phyloP scores from a whole-genome alignment of 35 echinoderm and acorn worm species.

The Lytechinus pictus region DNA sequence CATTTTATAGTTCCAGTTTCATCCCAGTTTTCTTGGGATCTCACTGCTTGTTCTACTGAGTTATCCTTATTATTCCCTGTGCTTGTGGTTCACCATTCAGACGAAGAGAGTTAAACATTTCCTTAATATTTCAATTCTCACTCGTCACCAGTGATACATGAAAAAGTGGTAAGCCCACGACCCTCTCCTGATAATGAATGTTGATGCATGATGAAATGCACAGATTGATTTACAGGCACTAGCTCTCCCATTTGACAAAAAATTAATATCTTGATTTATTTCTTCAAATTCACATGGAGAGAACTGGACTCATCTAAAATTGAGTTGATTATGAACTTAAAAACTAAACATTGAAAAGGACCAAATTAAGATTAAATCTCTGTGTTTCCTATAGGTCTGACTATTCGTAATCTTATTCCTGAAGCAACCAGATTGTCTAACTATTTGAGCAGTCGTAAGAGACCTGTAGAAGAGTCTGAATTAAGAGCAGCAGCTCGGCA shows the following conservation, averaged over 20 bases:
- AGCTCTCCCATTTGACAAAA: background rate
- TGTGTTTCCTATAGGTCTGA: background rate
- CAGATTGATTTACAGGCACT: too few species aligned
- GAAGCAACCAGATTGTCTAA: slow-evolving; percentile 62
- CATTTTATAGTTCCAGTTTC: too few species aligned
- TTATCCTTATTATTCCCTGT: too few species aligned
- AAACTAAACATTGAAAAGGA: background rate
- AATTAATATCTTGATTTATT: background rate
- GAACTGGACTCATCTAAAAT: background rate
- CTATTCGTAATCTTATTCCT: slow-evolving; percentile 31
- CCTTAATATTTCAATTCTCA: too few species aligned
- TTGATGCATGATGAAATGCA: too few species aligned
- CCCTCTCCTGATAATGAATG: too few species aligned
- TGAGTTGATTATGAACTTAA: background rate
- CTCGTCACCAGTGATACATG: too few species aligned
- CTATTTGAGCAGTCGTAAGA: slow-evolving; percentile 75
- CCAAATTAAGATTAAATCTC: background rate
- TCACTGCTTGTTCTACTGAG: too few species aligned
- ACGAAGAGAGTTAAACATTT: too few species aligned
- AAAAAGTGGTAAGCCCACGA: too few species aligned
- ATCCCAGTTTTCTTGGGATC: too few species aligned
- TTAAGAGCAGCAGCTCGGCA: slow-evolving; percentile 64
- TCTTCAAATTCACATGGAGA: background rate
- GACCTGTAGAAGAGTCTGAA: slow-evolving; percentile 76
- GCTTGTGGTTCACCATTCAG: too few species aligned